phyloP scores from a whole-genome alignment of 2,113 vertebrate species.

The Chiloscyllium plagiosum region DNA sequence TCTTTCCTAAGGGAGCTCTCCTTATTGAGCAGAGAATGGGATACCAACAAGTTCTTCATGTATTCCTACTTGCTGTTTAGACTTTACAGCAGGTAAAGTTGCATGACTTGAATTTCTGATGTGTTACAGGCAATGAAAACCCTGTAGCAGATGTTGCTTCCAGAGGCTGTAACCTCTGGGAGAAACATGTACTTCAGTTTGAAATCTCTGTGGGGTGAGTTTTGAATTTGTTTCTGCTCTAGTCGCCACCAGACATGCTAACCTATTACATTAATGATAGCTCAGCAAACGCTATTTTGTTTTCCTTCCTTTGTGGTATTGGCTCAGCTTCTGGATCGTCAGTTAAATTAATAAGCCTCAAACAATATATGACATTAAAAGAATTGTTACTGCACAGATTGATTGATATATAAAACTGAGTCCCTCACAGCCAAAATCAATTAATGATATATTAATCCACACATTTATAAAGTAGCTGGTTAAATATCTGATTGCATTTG shows the following conservation, averaged over 20 bases:
- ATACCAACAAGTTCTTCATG: neutral
- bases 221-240: slow-evolving; percentile 16
- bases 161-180: slow-evolving; percentile 11
- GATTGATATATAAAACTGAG: neutral
- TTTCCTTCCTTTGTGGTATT: neutral
- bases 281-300: neutral
- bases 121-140: neutral
- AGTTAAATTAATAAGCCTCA: neutral
- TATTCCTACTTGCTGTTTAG: neutral
- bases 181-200: neutral
- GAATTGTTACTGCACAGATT: neutral
- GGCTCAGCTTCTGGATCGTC: neutral
- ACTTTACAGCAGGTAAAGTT: neutral
- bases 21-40: neutral
- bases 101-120: neutral
- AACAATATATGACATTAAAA: neutral
- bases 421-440: neutral
- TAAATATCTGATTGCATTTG: neutral
- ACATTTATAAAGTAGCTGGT: neutral
- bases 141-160: slow-evolving; percentile 19
- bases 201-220: neutral
- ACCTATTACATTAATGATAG: neutral
- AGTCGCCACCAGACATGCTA: slow-evolving; percentile 9
- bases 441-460: neutral
- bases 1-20: neutral